Conservation (phyloP, 2,113 vertebrate genomes). For the Cygnus buccinator region DNA sequence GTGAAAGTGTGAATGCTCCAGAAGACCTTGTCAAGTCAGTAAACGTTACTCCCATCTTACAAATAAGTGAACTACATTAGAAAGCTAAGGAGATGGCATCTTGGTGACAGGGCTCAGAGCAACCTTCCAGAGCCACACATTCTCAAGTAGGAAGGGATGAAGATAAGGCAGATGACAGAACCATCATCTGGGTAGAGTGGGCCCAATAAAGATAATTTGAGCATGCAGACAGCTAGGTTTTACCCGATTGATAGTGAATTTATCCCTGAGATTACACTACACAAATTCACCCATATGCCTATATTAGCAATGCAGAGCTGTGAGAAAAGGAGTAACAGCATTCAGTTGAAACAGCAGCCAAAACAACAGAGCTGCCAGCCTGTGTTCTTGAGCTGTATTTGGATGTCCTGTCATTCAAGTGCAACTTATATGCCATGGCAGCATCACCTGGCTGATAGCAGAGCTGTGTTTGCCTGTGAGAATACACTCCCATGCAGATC, state of each 20-base stretch:
- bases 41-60: not conserved
- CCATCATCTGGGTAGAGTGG: not conserved
- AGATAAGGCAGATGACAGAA: not conserved
- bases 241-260: not conserved
- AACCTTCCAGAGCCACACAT: not conserved
- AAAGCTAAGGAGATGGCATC: not conserved
- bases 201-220: not conserved
- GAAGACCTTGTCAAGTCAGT: not conserved
- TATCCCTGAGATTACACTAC: not conserved
- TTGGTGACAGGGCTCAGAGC: not conserved
- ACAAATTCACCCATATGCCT: not conserved
- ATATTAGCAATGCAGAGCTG: not conserved
- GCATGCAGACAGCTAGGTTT: not conserved
- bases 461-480: not conserved
- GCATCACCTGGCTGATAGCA: not conserved
- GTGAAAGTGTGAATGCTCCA: not conserved
- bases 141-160: accelerated
- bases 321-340: not conserved
- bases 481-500: not conserved
- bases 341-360: not conserved
- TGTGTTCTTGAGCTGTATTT: not conserved
- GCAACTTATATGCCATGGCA: not conserved
- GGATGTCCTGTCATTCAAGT: not conserved
- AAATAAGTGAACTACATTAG: not conserved
- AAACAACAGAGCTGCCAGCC: not conserved